These are phyloP conservation scores for Spea bombifrons DNA, from an alignment of 2,113 vertebrate species.

Conservation along the genomic window DNA sequence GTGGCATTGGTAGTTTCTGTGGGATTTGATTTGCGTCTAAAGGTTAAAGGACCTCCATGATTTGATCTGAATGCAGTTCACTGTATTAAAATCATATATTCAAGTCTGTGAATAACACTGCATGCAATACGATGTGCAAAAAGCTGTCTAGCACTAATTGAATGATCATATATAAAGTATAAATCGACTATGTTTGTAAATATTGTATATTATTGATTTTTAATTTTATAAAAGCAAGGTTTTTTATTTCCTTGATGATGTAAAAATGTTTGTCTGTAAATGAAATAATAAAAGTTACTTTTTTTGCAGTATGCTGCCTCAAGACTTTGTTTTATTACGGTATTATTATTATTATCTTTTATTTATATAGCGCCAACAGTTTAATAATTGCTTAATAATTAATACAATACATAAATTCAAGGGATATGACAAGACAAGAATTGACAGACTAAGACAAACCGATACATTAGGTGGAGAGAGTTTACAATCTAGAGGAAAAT, in stretches of 20 bases:
- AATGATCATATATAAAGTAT: slow-evolving; percentile 8
- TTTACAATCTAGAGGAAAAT: no score
- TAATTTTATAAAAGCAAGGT: slow-evolving; percentile 64
- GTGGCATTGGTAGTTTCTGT: no score
- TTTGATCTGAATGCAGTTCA: no score
- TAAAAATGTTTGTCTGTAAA: slow-evolving; percentile 61
- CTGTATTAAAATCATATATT: no score
- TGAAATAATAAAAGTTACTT: slow-evolving; percentile 55
- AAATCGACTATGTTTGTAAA: slow-evolving; percentile 61
- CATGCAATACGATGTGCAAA: slow-evolving; percentile 1
- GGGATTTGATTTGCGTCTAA: no score
- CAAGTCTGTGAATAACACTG: slow-evolving; percentile 5
- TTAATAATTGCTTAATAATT: no score
- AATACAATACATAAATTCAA: no score
- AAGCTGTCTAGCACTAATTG: slow-evolving; percentile 13
- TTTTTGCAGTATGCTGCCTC: slow-evolving; percentile 59
- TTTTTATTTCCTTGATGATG: slow-evolving; percentile 69
- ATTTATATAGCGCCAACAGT: no score
- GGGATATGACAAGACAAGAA: no score
- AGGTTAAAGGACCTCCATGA: no score
- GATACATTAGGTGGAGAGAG: no score
- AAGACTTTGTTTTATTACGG: neutral
- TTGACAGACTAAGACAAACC: no score
- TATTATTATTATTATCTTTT: slow-evolving; percentile 45
- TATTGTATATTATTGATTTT: slow-evolving; percentile 66